Base-by-base conservation (phyloP, 1,140 invertebrate species). In the Branchinecta lynchi region DNA sequence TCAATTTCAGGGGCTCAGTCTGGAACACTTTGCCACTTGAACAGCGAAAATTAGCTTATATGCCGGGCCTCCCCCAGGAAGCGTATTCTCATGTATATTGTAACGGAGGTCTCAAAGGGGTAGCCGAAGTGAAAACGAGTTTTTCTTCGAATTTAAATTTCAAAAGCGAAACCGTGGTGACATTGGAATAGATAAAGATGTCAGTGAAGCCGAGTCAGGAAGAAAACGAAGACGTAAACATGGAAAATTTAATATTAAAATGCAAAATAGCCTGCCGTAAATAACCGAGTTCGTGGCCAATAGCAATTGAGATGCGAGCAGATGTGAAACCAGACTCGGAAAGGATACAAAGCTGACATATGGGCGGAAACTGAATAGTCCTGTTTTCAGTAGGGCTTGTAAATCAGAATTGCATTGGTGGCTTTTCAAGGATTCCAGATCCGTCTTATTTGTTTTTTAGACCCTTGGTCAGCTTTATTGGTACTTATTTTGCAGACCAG, bases 11-110 rank as follows among this genome's bases (percentile, higher is more conserved):
- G 51, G 51, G 51, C 17, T 60, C 51, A 20, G 51, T 20, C 17
- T 6, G 51, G 17, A 60, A 60, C 51, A 60, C 51, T 60, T 60
- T 60, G 51, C 51, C 51, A 60, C 51, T 60, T 60, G 51, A 20
- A 20, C 51, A 60, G 17, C 51, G 51, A 60, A 60, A 60, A 60
- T 60, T 60, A 60, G 51, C 51, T 60, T 60, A 60, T 60, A 60
- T 15, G 6, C 51, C 51, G 17, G 12, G 51, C 51, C 51, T 60
- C 51, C 17, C 51, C 17, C 12, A 6, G 51, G 51, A 20, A 60
- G 6, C 12, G 12, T 60, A 60, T 60, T 60, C 51, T 60, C 51
- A 60, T 60, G 51, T 60, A 60, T 60, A 60, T 60, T 60, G 51
- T 12, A 60, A 60, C 51, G 51, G 17, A 32, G 32, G 32, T 5